A percentile compares a stretch with the other conserved stretches of the same genome.
Conservation (phyloP, 2,888 invertebrate genomes). For the Metellina segmentata region DNA sequence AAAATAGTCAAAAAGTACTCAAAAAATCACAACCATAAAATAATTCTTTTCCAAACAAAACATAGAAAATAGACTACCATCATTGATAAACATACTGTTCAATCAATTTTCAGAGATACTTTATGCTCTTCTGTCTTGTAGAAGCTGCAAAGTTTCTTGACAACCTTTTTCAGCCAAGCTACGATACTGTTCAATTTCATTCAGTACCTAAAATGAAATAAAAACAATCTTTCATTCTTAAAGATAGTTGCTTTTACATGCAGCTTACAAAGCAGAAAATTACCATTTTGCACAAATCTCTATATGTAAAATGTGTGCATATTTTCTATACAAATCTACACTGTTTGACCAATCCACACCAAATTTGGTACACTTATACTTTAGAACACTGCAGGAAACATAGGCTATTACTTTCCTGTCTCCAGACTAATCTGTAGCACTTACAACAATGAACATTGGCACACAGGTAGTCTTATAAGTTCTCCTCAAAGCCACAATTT, state of each 20-base stretch:
- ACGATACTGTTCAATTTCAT: constrained; percentile 80
- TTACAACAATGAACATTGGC: no score
- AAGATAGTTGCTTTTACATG: no score
- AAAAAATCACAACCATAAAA: not conserved
- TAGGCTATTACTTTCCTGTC: no score
- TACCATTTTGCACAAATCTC: not conserved
- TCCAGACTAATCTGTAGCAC: no score
- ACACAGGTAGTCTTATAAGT: no score
- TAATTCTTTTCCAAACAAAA: not conserved
- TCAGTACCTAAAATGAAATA: constrained; percentile 78
- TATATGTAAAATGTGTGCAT: no score
- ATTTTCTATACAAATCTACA: no score
- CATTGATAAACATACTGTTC: no score
- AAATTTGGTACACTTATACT: no score
- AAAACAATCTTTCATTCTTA: not conserved
- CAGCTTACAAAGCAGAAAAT: not conserved
- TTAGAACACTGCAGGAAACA: no score
- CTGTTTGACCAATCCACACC: no score
- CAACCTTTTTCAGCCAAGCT: constrained; percentile 80
- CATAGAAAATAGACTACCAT: not conserved
- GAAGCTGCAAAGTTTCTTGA: constrained; percentile 79
- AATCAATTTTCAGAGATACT: not conserved
- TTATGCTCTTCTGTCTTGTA: constrained; percentile 79
- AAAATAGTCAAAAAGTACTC: not conserved
- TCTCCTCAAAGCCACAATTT: no score